Percentiles rank a stretch among this genome's conserved stretches.
phyloP scores from a whole-genome alignment of 1,140 invertebrate species.

The Zaprionus nigranus region DNA sequence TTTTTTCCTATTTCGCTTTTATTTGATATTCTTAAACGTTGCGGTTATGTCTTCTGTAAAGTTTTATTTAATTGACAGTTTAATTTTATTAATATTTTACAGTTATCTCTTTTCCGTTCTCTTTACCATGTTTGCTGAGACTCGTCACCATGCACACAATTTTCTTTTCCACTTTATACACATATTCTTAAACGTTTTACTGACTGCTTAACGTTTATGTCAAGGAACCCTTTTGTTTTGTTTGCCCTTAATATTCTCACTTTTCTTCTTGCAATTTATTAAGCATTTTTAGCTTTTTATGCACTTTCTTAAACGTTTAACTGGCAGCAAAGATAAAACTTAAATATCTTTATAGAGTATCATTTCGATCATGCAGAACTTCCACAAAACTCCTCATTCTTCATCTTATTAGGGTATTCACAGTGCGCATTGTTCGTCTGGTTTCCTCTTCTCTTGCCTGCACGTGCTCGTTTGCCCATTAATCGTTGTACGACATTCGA shows the following conservation, averaged over 20 bases:
- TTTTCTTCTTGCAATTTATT: too few species aligned
- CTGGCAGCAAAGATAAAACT: background rate
- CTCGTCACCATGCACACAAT: background rate
- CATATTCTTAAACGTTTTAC: conserved; percentile 3
- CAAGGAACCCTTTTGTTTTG: background rate
- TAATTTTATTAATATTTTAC: background rate
- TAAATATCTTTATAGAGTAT: too few species aligned
- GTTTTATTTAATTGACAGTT: background rate
- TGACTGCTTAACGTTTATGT: background rate
- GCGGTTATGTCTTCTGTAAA: background rate
- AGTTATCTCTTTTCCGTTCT: background rate
- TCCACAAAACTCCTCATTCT: too few species aligned
- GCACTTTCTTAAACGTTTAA: background rate
- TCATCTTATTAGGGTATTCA: background rate
- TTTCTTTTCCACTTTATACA: background rate
- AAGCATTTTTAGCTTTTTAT: too few species aligned
- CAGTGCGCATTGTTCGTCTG: background rate
- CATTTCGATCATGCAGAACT: too few species aligned
- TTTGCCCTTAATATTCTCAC: background rate
- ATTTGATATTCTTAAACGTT: background rate
- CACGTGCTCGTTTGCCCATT: background rate
- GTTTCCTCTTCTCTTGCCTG: background rate
- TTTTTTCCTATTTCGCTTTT: background rate
- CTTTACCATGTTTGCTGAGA: background rate
- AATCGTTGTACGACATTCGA: background rate